A percentile compares a stretch with the other conserved stretches of the same genome.
phyloP scores from a whole-genome alignment of 37 sponge, comb jelly and placozoan genomes.

The Ephydatia muelleri region DNA sequence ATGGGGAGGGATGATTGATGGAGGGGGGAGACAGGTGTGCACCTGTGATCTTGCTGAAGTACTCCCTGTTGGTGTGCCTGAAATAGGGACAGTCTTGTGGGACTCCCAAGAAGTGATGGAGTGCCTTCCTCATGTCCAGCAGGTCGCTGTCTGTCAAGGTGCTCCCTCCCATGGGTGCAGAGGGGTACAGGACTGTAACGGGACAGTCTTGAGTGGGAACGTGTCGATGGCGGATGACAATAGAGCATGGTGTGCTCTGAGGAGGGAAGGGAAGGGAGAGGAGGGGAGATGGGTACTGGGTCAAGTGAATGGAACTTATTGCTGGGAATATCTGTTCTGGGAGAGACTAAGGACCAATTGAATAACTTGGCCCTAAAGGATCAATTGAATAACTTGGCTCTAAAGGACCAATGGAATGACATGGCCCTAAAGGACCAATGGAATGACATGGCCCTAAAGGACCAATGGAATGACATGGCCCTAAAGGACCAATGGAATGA shows the following conservation, averaged over 20 bases:
- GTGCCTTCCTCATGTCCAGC: background rate
- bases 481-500: too few species aligned
- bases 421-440: too few species aligned
- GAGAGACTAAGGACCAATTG: too few species aligned
- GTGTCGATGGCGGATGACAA: slow-evolving; percentile 29
- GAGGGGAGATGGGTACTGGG: background rate
- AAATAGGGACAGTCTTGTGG: slow-evolving; percentile 19
- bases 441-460: too few species aligned
- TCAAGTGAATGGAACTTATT: too few species aligned
- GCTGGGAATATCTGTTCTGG: too few species aligned
- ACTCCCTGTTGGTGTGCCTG: slow-evolving; percentile 25
- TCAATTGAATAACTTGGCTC: too few species aligned
- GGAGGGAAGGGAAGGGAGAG: background rate
- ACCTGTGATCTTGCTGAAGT: background rate
- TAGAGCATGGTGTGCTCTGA: background rate
- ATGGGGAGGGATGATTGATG: background rate
- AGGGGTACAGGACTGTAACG: slow-evolving; percentile 52
- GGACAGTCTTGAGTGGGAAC: slow-evolving; percentile 46
- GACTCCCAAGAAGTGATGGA: slow-evolving; percentile 19
- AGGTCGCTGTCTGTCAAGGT: slow-evolving; percentile 22
- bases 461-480: too few species aligned
- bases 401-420: too few species aligned
- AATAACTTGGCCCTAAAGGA: too few species aligned
- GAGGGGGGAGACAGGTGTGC: background rate
- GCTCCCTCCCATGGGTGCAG: background rate